These are phyloP conservation scores for Apistogramma diplotaenia DNA, from an alignment of 2,113 vertebrate species.

Conservation along the genomic window DNA sequence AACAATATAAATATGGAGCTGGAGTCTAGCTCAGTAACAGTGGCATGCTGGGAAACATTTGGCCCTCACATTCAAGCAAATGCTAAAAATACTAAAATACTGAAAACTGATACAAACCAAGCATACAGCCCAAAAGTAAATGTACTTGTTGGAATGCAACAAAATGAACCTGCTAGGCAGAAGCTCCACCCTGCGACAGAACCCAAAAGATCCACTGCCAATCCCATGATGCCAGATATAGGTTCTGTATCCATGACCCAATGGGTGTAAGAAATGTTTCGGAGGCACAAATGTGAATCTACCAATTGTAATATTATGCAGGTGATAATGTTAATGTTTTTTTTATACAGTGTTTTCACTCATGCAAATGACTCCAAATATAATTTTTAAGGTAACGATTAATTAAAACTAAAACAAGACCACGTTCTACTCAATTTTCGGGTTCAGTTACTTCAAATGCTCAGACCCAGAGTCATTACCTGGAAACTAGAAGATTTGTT, in stretches of 20 bases:
- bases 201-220: neutral
- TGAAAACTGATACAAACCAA: too few relatives aligned
- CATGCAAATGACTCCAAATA: neutral
- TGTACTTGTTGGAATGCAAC: neutral
- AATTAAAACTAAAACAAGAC: neutral
- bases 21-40: neutral
- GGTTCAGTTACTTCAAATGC: neutral
- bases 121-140: neutral
- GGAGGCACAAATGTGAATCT: neutral
- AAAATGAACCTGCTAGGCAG: neutral
- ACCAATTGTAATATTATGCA: neutral
- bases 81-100: too few relatives aligned
- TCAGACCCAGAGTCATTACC: neutral
- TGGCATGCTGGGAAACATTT: neutral
- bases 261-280: neutral
- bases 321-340: neutral
- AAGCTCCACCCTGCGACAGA: neutral
- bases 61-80: neutral
- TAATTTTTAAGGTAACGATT: neutral
- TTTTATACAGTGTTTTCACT: neutral
- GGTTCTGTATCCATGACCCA: neutral
- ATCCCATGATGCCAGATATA: neutral
- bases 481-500: too few relatives aligned
- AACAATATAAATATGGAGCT: neutral
- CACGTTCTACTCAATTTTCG: neutral